Conservation (phyloP, 2,113 vertebrate species). For the Synchiropus splendidus region DNA sequence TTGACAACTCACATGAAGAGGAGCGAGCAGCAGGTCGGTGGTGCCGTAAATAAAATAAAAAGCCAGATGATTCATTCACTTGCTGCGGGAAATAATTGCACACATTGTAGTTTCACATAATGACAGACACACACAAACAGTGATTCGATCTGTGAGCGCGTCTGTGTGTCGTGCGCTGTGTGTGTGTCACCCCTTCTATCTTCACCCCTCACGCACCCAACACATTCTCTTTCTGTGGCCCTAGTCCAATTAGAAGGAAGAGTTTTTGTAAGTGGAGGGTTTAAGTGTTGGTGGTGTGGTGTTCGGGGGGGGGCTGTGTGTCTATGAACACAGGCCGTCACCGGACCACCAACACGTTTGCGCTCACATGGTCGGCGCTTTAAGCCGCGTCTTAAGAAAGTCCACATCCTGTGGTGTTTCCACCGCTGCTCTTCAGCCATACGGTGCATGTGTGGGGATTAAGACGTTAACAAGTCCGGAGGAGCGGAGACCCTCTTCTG, state of each 20-base stretch:
- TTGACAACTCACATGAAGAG: too few species aligned
- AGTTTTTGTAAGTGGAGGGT: conserved; percentile 50
- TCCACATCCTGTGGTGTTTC: conserved; percentile 44
- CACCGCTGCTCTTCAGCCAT: conserved; percentile 16
- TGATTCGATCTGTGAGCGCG: neutral
- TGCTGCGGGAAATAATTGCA: too few species aligned
- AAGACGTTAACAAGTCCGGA: conserved; percentile 17
- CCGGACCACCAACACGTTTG: conserved; percentile 66
- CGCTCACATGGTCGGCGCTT: conserved; percentile 43
- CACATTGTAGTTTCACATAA: too few species aligned
- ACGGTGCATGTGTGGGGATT: conserved; percentile 16
- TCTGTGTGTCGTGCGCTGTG: neutral
- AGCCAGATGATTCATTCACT: too few species aligned
- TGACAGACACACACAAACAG: too few species aligned
- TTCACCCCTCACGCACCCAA: conserved; percentile 8
- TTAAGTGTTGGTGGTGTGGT: conserved; percentile 5
- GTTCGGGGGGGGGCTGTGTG: conserved; percentile 7
- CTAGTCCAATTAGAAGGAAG: conserved; percentile 65
- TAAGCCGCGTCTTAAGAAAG: conserved; percentile 36
- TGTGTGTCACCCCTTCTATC: conserved; percentile 15
- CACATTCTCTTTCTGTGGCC: conserved; percentile 35
- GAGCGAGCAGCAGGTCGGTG: too few species aligned
- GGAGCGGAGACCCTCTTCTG: conserved; percentile 3
- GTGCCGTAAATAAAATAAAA: too few species aligned
- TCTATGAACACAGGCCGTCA: conserved; percentile 16